Percentiles rank a stretch among this genome's conserved stretches.
Conservation (phyloP, 2,888 invertebrate genomes). For the Amblyteles armatorius region DNA sequence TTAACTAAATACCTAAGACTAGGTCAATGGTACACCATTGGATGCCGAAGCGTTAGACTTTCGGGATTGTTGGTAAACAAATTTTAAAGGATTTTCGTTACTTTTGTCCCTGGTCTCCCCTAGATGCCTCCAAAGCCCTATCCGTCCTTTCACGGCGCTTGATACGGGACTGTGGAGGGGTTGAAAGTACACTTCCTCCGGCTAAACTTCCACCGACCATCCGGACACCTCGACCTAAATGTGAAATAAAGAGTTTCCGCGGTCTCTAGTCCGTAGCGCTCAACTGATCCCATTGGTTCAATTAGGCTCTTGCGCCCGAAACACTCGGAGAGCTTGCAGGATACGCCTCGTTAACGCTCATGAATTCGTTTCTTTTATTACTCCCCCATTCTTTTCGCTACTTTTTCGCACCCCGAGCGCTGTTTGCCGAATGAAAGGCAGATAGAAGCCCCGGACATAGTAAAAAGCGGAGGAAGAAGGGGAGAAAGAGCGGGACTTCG, state of each 20-base stretch:
- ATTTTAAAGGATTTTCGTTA: too few relatives aligned
- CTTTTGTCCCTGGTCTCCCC: too few relatives aligned
- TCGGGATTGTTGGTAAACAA: too few relatives aligned
- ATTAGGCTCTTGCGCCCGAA: slow-evolving; percentile 15
- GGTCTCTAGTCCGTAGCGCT: neutral
- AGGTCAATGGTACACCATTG: too few relatives aligned
- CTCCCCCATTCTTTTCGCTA: slow-evolving; percentile 14
- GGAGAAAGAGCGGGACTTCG: slow-evolving; percentile 28
- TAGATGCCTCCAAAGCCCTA: slow-evolving; percentile 17
- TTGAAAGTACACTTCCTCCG: neutral
- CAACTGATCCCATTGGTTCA: slow-evolving; percentile 21
- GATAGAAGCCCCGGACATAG: slow-evolving; percentile 5
- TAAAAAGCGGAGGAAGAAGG: slow-evolving; percentile 17
- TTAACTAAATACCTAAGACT: too few relatives aligned
- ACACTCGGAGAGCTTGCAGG: slow-evolving; percentile 19
- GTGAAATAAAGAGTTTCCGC: slow-evolving; percentile 12
- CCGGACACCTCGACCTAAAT: slow-evolving; percentile 14
- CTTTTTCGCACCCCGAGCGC: slow-evolving; percentile 31
- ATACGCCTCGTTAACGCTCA: slow-evolving; percentile 39
- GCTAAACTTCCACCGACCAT: neutral
- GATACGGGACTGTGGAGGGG: slow-evolving; percentile 34
- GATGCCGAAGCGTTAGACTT: too few relatives aligned
- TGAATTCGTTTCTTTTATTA: slow-evolving; percentile 31
- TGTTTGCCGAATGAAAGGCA: slow-evolving; percentile 44
- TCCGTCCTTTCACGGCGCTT: neutral